These are phyloP conservation scores for Limnephilus lunatus DNA, from an alignment of 2,888 invertebrate genomes.

Conservation along the genomic window DNA sequence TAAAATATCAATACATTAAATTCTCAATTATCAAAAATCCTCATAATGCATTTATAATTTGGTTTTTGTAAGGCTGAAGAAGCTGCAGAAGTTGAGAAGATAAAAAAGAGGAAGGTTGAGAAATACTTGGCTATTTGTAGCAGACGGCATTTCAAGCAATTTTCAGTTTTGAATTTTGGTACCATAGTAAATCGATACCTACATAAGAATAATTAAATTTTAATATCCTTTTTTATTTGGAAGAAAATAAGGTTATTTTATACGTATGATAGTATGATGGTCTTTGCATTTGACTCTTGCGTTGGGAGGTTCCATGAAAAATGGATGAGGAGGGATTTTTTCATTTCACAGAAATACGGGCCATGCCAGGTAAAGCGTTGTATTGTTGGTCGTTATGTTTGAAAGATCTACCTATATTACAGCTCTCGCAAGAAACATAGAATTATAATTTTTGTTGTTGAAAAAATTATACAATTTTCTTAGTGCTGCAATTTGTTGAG, in stretches of 20 bases:
- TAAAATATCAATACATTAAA: too few species aligned
- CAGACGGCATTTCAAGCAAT: too few species aligned
- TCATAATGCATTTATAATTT: background rate
- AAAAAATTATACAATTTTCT: background rate
- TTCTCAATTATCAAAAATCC: background rate
- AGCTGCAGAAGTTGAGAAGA: background rate
- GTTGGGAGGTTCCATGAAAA: too few species aligned
- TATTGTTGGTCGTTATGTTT: background rate
- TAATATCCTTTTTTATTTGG: too few species aligned
- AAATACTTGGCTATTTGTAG: background rate
- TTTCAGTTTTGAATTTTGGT: too few species aligned
- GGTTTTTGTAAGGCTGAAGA: background rate
- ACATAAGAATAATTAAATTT: too few species aligned
- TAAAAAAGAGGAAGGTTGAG: background rate
- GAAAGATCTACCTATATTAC: background rate
- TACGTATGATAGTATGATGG: background rate
- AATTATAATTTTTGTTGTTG: background rate
- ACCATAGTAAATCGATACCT: too few species aligned
- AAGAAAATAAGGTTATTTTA: background rate
- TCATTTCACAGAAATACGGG: background rate
- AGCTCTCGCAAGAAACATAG: background rate
- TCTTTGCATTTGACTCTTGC: background rate
- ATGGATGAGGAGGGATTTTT: background rate
- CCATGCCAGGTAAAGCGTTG: background rate
- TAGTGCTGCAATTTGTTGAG: too few species aligned